Conservation (phyloP, 2,797 vertebrate genomes). For the Heteromormyrus szaboi region DNA sequence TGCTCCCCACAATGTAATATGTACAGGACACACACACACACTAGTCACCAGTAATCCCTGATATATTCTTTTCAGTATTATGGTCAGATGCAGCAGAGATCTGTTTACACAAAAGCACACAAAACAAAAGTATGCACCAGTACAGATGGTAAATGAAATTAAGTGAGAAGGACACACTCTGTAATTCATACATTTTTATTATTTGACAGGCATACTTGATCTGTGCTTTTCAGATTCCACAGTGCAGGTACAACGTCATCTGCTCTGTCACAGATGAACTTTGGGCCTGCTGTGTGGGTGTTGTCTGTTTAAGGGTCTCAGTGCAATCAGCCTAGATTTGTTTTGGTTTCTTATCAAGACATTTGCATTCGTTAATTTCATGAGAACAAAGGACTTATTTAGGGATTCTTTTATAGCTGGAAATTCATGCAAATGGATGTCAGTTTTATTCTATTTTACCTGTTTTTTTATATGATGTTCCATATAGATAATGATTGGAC, state of each 20-base stretch:
- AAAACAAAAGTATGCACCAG: neutral
- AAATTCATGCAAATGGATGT: neutral
- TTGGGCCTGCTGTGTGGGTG: neutral
- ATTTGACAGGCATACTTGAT: neutral
- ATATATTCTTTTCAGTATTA: neutral
- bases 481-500: neutral
- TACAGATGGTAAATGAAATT: neutral
- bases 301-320: neutral
- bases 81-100: neutral
- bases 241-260: neutral
- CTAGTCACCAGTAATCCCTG: neutral
- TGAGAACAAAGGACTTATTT: neutral
- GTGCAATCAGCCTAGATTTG: neutral
- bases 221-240: neutral
- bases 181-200: neutral
- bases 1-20: neutral
- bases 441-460: neutral
- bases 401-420: neutral
- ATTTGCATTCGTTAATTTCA: neutral
- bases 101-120: neutral
- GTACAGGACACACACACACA: neutral
- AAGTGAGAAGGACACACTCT: neutral
- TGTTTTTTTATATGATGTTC: neutral
- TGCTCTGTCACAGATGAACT: neutral
- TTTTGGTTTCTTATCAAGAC: slow-evolving; percentile 3